Base-by-base conservation (phyloP, 2,797 vertebrate species). In the Tapirus indicus region DNA sequence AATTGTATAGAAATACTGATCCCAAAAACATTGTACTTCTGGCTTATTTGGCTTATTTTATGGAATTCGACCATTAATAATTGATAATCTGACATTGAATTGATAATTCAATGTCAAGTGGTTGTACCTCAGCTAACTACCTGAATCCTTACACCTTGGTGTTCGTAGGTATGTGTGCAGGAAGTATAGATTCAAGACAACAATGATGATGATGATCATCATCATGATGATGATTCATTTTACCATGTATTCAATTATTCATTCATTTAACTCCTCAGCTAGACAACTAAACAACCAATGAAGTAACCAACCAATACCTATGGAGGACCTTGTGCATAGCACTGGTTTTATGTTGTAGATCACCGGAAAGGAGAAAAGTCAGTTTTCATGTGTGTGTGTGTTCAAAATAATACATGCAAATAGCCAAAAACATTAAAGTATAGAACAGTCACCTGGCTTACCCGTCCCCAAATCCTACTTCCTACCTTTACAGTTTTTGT, bases 1-100 rank as follows among this genome's bases (percentile, higher is more conserved):
- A 96, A 69, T 83, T 90, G 12, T 75, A 62, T 44, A 47, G 86
- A 95, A 69, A 88, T 92, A 54, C 25, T 94, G 71, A 93, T 88
- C n/a, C 17, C 11, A 13, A 86, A 86, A 96, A 69, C 32, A 92
- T 92, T 96, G 80, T 88, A 41, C 64, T 96, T 92, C n/a, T 13
- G 64, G 41, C 25, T 38, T 77, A 68, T 71, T n/a, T 13, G 64
- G 41, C 25, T 38, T 77, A 68, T 71, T 97, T 88, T 95, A 47
- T 97, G 77, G 95, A 94, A 93, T 86, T 60, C 68, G 83, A 6
- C 32, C 27, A 80, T 69, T 44, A 95, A 47, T 52, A 58, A 5
- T 75, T 69, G 49, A 44, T 58, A n/a, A n/a, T n/a, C n/a, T n/a
- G n/a, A n/a, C n/a, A n/a, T n/a, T n/a, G n/a, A n/a, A n/a, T n/a